phyloP scores from a whole-genome alignment of 1,140 invertebrate species.

The Anastrepha obliqua region DNA sequence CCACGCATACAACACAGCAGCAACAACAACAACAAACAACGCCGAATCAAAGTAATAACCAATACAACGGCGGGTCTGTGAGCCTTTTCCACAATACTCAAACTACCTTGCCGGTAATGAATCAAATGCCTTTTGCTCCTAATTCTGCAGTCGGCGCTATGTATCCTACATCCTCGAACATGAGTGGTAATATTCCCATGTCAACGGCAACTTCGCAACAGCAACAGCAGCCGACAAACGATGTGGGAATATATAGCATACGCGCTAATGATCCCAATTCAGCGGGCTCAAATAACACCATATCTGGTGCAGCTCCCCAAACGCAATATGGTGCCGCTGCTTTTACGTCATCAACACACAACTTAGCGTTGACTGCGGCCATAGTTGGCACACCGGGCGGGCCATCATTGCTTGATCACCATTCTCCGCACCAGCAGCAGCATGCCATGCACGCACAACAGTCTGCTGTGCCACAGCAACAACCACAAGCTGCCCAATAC shows the following conservation, averaged over 20 bases:
- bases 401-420: constrained; percentile 56
- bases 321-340: constrained; percentile 76
- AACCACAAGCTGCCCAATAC: constrained; percentile 67
- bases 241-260: constrained; percentile 22
- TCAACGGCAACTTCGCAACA: neutral
- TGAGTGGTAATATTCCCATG: constrained; percentile 52
- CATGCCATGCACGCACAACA: constrained; percentile 53
- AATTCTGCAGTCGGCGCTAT: constrained; percentile 54
- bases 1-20: constrained; percentile 61
- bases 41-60: constrained; percentile 71
- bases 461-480: constrained; percentile 47
- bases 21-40: constrained; percentile 58
- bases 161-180: constrained; percentile 75
- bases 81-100: constrained; percentile 75
- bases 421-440: constrained; percentile 63
- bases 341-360: constrained; percentile 83
- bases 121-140: constrained; percentile 75
- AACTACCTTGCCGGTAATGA: constrained; percentile 69
- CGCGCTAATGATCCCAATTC: neutral
- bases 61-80: constrained; percentile 75
- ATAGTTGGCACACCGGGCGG: constrained; percentile 78
- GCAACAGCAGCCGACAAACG: constrained; percentile 18
- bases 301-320: constrained; percentile 51
- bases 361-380: constrained; percentile 84
- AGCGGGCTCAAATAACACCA: neutral